Conservation (phyloP, 2,113 vertebrate species). For the Rhipidura dahli region DNA sequence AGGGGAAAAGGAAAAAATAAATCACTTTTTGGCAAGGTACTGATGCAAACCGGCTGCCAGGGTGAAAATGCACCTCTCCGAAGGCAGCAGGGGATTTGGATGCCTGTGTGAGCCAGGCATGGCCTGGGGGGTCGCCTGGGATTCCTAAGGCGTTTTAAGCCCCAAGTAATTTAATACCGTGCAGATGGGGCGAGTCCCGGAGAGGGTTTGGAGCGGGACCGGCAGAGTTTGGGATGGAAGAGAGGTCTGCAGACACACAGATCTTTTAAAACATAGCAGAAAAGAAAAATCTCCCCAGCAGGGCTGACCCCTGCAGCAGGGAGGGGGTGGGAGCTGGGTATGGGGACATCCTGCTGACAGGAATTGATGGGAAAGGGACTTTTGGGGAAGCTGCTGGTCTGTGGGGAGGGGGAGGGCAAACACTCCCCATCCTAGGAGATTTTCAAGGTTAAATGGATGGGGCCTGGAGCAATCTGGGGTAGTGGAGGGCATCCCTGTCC, state of each 20-base stretch:
- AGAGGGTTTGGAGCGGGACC: neutral
- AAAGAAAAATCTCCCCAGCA: neutral
- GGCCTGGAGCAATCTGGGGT: neutral
- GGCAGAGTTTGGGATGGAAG: rapidly evolving
- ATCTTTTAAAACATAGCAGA: neutral
- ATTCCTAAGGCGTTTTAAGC: neutral
- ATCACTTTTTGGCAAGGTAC: neutral
- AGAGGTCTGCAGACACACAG: neutral
- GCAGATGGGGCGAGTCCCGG: neutral
- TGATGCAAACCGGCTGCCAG: conserved; percentile 7
- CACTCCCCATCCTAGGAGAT: neutral
- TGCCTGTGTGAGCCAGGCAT: neutral
- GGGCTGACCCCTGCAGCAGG: neutral
- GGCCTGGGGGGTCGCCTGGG: neutral
- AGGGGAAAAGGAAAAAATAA: neutral
- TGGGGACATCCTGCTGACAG: rapidly evolving
- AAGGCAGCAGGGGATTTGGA: neutral
- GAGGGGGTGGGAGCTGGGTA: neutral
- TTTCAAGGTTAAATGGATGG: neutral
- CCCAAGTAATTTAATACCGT: neutral
- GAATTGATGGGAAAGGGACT: neutral
- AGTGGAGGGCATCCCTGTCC: neutral
- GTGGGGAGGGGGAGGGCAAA: neutral
- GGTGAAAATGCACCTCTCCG: neutral
- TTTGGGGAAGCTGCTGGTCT: neutral